A percentile compares a stretch with the other conserved stretches of the same genome.
Conservation (phyloP, 2,113 vertebrate genomes). For the Felis chaus region DNA sequence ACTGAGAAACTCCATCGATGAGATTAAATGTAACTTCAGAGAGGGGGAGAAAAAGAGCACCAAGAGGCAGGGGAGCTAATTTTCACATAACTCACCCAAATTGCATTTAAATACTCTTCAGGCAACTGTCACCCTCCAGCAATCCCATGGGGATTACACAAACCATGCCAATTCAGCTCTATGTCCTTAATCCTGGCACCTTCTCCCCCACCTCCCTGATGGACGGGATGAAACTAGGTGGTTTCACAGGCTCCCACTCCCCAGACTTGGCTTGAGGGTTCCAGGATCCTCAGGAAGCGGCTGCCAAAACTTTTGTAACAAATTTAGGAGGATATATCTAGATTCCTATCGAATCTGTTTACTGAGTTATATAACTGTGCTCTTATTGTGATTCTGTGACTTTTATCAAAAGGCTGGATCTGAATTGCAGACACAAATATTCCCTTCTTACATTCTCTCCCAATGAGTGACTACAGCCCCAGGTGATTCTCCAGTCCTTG, state of each 20-base stretch:
- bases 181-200: neutral
- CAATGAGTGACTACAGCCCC: neutral
- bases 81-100: conserved; percentile 63
- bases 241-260: conserved; percentile 49
- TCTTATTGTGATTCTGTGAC: neutral
- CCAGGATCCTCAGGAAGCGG: neutral
- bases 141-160: no score
- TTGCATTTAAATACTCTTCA: conserved; percentile 6
- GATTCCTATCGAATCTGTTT: neutral
- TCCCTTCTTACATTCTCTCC: neutral
- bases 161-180: accelerated
- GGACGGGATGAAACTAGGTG: neutral
- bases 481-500: neutral
- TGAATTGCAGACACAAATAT: conserved; percentile 32
- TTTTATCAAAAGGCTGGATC: conserved; percentile 41
- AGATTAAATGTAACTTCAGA: conserved; percentile 51
- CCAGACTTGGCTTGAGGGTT: neutral
- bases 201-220: conserved; percentile 12
- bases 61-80: conserved; percentile 31
- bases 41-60: conserved; percentile 34
- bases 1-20: no score
- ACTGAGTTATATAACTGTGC: neutral
- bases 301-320: neutral
- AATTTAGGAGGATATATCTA: neutral
- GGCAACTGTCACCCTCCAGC: neutral